phyloP scores from a whole-genome alignment of 2,113 vertebrate species.

The Notothenia rossii region DNA sequence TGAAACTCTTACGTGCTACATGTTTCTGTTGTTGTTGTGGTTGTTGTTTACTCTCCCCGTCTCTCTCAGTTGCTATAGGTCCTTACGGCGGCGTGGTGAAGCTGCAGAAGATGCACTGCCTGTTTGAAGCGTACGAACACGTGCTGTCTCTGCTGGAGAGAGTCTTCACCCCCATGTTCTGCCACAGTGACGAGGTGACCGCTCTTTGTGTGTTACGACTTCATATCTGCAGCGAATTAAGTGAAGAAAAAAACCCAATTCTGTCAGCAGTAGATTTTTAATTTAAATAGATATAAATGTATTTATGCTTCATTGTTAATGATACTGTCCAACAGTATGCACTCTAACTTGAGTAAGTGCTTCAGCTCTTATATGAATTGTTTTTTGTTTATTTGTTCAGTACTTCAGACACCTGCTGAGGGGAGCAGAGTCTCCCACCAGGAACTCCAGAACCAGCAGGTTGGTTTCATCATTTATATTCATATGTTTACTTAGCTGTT shows the following conservation, averaged over 20 bases:
- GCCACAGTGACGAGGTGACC: conserved; percentile 96
- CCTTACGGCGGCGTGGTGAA: conserved; percentile 90
- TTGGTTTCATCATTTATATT: conserved; percentile 59
- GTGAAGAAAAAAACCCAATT: too few species aligned
- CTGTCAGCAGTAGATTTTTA: too few species aligned
- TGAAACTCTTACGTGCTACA: too few species aligned
- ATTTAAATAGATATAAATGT: too few species aligned
- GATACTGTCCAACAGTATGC: too few species aligned
- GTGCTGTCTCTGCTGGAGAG: conserved; percentile 94
- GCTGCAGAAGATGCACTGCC: conserved; percentile 92
- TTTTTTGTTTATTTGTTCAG: conserved; percentile 68
- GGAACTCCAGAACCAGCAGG: conserved; percentile 91
- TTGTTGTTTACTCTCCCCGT: not conserved
- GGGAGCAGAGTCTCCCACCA: conserved; percentile 91
- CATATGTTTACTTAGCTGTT: not conserved
- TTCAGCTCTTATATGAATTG: rapidly evolving
- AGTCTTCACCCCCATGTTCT: conserved; percentile 98
- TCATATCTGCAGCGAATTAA: too few species aligned
- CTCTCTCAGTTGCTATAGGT: conserved; percentile 88
- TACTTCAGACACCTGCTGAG: conserved; percentile 95
- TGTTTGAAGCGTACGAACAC: conserved; percentile 97
- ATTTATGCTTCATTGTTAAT: too few species aligned
- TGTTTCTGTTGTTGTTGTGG: too few species aligned
- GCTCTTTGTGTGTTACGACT: too few species aligned
- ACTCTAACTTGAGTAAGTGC: not conserved